Conservation (phyloP, 2,113 vertebrate species). For the Hemicordylus capensis region DNA sequence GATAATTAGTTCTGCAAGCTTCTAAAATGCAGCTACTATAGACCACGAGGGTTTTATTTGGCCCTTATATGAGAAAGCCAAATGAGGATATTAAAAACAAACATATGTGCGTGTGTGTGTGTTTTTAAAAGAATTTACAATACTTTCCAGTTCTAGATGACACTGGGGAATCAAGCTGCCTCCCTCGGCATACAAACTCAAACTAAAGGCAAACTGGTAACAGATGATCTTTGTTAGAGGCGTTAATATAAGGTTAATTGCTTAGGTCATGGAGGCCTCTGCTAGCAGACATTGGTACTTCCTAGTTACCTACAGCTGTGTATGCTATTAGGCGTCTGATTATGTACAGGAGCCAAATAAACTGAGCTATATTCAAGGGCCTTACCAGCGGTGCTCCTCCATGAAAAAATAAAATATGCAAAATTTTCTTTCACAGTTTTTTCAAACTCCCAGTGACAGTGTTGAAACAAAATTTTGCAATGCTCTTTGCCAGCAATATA, state of each 20-base stretch:
- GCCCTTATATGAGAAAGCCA: constrained; percentile 15
- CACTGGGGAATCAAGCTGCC: constrained; percentile 11
- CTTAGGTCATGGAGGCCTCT: constrained; percentile 54
- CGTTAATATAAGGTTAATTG: constrained; percentile 70
- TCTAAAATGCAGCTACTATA: background rate
- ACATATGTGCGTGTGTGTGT: background rate
- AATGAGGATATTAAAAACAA: constrained; percentile 34
- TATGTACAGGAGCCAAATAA: constrained; percentile 51
- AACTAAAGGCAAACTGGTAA: constrained; percentile 58
- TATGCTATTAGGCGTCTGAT: constrained; percentile 43
- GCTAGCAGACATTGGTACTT: constrained; percentile 53
- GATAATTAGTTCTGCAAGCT: constrained; percentile 17
- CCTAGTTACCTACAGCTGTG: constrained; percentile 55
- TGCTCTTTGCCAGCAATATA: constrained; percentile 25
- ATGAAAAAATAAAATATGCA: constrained; percentile 42
- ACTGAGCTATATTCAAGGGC: constrained; percentile 53
- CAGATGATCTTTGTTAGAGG: constrained; percentile 63
- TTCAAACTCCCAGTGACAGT: constrained; percentile 34
- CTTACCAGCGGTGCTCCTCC: constrained; percentile 60
- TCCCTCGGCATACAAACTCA: constrained; percentile 14
- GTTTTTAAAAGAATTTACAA: constrained; percentile 1
- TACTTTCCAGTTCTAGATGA: constrained; percentile 18
- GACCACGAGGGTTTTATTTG: constrained; percentile 1
- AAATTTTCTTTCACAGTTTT: constrained; percentile 6
- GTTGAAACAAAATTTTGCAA: constrained; percentile 37